Base-by-base conservation (phyloP, 35 echinoderm and acorn worm species). In the Eucidaris tribuloides region DNA sequence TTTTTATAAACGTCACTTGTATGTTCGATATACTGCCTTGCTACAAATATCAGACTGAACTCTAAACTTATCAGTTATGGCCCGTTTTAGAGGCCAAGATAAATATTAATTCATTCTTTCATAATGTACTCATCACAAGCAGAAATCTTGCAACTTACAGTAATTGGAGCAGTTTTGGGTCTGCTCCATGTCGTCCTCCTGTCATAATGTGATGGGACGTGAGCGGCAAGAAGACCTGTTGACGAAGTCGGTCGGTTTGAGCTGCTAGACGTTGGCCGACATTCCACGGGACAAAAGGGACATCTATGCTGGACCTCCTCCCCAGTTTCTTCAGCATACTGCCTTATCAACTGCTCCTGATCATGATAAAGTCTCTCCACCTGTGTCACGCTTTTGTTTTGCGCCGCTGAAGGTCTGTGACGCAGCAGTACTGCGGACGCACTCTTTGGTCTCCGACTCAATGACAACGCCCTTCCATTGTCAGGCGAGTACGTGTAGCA, bases 271-370 rank as follows among this genome's bases (percentile, higher is more conserved):
- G 58, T 59, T 6, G 89, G 85, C 19, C 85, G 57, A 85, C 89
- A 92, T n/a, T 92, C 90, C 6, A 88, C 89, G 20, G 89, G 94
- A 82, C 94, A 97, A 46, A 88, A 97, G 9, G 85, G 76, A 83
- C 94, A 97, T 34, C 25, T 45, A 18, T 86, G 81, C 23, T 91
- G 46, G n/a, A 76, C 71, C 36, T 70, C 74, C 23, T 71, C 76
- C 40, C 50, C 70, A 52, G 85, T 60, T 3, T 83, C 81, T 66
- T 89, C 79, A 28, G 82, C 57, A 19, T 52, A 83, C 18, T 71
- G 76, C 17, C 63, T 82, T 23, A 60, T 87, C 34, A 86, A 24
- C 46, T 61, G 52, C 71, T 65, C 37, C 54, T 85, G 71, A 41
- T 52, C 44, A 76, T 87, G 57, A 57, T 78, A 79, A 19, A 81